phyloP scores from a whole-genome alignment of 30 jellyfish, hydroid and myxozoan species.

The Hydractinia echinata region DNA sequence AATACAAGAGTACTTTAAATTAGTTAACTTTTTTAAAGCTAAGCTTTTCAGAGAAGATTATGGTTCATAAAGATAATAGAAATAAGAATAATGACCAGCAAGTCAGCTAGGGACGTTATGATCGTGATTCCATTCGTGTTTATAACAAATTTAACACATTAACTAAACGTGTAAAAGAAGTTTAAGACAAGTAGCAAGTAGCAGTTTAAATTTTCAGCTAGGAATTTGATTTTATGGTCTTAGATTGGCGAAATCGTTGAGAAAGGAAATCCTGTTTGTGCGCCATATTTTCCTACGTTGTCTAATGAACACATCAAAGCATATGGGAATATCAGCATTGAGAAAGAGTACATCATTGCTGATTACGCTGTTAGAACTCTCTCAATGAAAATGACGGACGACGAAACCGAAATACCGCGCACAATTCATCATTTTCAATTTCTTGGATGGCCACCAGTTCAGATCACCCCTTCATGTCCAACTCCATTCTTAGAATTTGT shows the following conservation, averaged over 20 bases:
- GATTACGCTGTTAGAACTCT: slow-evolving; percentile 14
- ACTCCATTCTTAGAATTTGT: slow-evolving; percentile 65
- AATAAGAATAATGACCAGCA: too few relatives aligned
- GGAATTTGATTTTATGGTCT: neutral
- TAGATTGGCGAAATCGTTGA: slow-evolving; percentile 32
- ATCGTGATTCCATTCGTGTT: too few relatives aligned
- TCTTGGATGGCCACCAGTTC: slow-evolving; percentile 68
- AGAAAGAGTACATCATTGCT: neutral
- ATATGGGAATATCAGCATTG: neutral
- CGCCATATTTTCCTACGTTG: slow-evolving; percentile 27
- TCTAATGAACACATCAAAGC: neutral
- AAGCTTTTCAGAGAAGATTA: too few relatives aligned
- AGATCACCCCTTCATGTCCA: slow-evolving; percentile 46
- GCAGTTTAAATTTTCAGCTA: neutral
- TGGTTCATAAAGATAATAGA: too few relatives aligned
- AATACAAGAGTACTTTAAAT: too few relatives aligned
- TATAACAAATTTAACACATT: too few relatives aligned
- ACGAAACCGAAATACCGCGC: slow-evolving; percentile 5
- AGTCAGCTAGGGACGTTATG: too few relatives aligned
- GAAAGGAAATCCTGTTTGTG: slow-evolving; percentile 15
- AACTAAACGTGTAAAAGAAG: too few relatives aligned
- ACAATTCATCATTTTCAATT: slow-evolving; percentile 52
- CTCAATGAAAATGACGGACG: neutral
- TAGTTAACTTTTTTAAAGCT: too few relatives aligned
- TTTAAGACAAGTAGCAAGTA: too few relatives aligned